Percentiles rank a stretch among this genome's conserved stretches.
Evolutionary conservation across 2,888 invertebrate species (phyloP).

Genomic region (Drosophila paranaensis): DNA sequence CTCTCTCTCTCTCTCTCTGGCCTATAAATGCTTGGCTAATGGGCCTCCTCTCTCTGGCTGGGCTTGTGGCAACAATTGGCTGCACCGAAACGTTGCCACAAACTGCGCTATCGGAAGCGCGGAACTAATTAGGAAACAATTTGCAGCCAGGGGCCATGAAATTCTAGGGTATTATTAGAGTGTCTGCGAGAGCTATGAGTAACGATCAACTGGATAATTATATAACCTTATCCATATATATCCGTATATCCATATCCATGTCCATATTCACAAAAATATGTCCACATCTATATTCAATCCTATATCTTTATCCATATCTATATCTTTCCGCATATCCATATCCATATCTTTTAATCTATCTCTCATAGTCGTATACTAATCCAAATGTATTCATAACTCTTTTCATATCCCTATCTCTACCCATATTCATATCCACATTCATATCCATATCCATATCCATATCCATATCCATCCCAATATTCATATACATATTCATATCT

Average conservation of each 20-base stretch:
- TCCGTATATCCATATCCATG: not conserved
- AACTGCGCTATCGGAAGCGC: conserved; percentile 4
- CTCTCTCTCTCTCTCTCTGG: not conserved
- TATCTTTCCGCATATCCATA: not conserved
- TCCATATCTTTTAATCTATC: not conserved
- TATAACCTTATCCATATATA: not conserved
- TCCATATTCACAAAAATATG: not conserved
- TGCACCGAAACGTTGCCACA: conserved; percentile 14
- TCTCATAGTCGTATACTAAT: no score
- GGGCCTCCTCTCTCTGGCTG: not conserved
- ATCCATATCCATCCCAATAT: not conserved
- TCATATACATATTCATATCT: not conserved
- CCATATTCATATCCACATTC: not conserved
- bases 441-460: not conserved
- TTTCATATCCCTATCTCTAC: not conserved
- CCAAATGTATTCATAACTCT: not conserved
- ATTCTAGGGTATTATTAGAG: not conserved
- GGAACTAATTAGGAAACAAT: conserved; percentile 1
- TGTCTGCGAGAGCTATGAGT: not conserved
- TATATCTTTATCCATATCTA: not conserved
- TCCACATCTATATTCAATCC: not conserved
- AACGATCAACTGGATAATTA: not conserved
- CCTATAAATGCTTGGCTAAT: conserved; percentile 35
- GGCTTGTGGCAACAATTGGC: conserved; percentile 6
- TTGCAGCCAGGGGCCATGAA: not conserved